These are phyloP conservation scores for Pseudeuparius sepicola DNA, from an alignment of 2,888 invertebrate species.

Conservation along the genomic window DNA sequence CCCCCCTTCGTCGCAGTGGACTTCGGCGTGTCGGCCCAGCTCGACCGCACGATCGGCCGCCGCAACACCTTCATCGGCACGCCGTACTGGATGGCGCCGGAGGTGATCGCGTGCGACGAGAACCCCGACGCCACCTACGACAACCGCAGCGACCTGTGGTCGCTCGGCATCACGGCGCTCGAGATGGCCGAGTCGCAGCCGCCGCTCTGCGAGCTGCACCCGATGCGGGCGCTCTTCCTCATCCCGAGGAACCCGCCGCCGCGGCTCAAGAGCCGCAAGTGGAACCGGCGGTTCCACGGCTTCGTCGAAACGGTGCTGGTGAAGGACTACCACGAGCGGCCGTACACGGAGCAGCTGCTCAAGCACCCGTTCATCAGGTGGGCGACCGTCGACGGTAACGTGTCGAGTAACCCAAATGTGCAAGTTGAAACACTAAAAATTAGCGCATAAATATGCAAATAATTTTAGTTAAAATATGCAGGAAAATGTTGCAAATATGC, in stretches of 20 bases:
- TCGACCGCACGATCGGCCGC: slow-evolving; percentile 97
- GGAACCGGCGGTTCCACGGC: slow-evolving; percentile 94
- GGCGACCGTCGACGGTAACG: background rate
- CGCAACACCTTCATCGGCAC: slow-evolving; percentile 99
- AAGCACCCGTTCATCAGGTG: slow-evolving; percentile 91
- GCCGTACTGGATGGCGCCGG: slow-evolving; percentile 98
- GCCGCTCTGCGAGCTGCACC: slow-evolving; percentile 97
- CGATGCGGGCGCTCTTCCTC: slow-evolving; percentile 97
- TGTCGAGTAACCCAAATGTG: background rate
- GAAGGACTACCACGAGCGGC: slow-evolving; percentile 97
- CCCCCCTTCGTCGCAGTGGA: no score
- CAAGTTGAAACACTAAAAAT: no score
- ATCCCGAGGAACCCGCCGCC: slow-evolving; percentile 98
- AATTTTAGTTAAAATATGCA: no score
- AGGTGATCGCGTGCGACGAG: slow-evolving; percentile 99
- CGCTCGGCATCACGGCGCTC: slow-evolving; percentile 91
- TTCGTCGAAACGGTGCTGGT: slow-evolving; percentile 96
- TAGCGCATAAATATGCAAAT: no score
- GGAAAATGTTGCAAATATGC: no score
- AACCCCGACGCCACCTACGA: slow-evolving; percentile 99
- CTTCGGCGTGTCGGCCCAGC: slow-evolving; percentile 98
- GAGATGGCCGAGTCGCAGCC: slow-evolving; percentile 99
- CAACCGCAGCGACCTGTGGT: slow-evolving; percentile 89
- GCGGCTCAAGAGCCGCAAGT: slow-evolving; percentile 93
- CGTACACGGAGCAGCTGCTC: slow-evolving; percentile 94